These are phyloP conservation scores for Pseudomyrmex gracilis DNA, from an alignment of 1,140 invertebrate species.

Conservation along the genomic window DNA sequence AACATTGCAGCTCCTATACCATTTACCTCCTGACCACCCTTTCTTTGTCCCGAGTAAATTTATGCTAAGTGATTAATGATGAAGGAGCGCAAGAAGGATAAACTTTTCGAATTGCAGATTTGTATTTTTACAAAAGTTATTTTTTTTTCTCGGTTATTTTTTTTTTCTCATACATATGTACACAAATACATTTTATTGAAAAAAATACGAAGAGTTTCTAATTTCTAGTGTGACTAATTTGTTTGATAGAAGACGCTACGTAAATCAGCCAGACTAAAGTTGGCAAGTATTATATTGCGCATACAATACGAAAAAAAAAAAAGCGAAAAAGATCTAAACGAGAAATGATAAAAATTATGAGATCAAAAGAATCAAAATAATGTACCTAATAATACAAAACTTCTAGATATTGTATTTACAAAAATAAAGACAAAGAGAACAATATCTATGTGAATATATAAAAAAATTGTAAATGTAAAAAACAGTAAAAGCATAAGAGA, in stretches of 20 bases:
- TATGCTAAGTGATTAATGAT: background rate
- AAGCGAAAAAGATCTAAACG: background rate
- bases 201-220: slow-evolving; percentile 4
- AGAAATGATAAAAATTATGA: background rate
- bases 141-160: no score
- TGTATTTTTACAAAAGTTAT: background rate
- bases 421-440: no score
- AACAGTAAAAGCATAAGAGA: no score
- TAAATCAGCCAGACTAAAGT: background rate
- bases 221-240: slow-evolving; percentile 2
- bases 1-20: slow-evolving; percentile 77
- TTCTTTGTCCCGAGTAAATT: slow-evolving; percentile 2
- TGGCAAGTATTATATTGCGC: background rate
- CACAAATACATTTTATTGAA: background rate
- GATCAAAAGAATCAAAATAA: background rate
- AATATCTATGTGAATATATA: slow-evolving; percentile 13
- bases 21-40: slow-evolving; percentile 71
- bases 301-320: background rate
- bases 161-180: background rate
- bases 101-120: slow-evolving; percentile 2
- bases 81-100: background rate
- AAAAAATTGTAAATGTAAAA: background rate
- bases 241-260: background rate
- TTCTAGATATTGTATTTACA: slow-evolving; percentile 15
- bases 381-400: slow-evolving; percentile 32